Percentiles rank a stretch among this genome's conserved stretches.
Evolutionary conservation across 2,888 invertebrate genomes (phyloP).

Genomic region (Malachius bipustulatus): DNA sequence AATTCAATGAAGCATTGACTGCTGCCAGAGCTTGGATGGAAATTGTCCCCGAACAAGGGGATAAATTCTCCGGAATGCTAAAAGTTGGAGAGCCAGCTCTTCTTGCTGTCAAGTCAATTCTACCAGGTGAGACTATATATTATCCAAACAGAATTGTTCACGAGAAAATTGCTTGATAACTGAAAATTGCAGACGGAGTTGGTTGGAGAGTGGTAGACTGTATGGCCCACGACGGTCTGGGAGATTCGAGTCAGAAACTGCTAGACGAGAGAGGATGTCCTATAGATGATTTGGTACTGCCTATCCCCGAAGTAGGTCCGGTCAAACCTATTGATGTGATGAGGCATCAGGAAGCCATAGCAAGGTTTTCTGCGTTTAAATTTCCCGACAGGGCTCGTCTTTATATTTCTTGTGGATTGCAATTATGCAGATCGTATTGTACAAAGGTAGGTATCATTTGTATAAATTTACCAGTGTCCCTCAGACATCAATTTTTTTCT

Average conservation of each 20-base stretch:
- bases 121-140: conserved; percentile 42
- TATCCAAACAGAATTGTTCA: conserved; percentile 1
- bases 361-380: conserved; percentile 70
- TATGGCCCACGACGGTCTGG: conserved; percentile 65
- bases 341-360: conserved; percentile 36
- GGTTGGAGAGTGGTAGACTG: conserved; percentile 67
- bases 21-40: conserved; percentile 62
- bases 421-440: conserved; percentile 63
- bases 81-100: conserved; percentile 62
- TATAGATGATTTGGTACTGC: conserved; percentile 54
- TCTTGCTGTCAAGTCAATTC: conserved; percentile 50
- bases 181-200: conserved; percentile 57
- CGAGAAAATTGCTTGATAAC: too few species aligned
- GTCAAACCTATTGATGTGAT: conserved; percentile 30
- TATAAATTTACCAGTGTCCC: too few species aligned
- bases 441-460: conserved; percentile 39
- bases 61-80: conserved; percentile 38
- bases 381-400: conserved; percentile 69
- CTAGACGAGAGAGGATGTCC: conserved; percentile 65
- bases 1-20: conserved; percentile 23
- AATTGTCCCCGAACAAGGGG: conserved; percentile 34
- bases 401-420: conserved; percentile 65
- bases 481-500: too few species aligned
- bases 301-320: conserved; percentile 38
- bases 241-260: conserved; percentile 61